Evolutionary conservation across 2,113 vertebrate species (phyloP).

Genomic region (Uria aalge): DNA sequence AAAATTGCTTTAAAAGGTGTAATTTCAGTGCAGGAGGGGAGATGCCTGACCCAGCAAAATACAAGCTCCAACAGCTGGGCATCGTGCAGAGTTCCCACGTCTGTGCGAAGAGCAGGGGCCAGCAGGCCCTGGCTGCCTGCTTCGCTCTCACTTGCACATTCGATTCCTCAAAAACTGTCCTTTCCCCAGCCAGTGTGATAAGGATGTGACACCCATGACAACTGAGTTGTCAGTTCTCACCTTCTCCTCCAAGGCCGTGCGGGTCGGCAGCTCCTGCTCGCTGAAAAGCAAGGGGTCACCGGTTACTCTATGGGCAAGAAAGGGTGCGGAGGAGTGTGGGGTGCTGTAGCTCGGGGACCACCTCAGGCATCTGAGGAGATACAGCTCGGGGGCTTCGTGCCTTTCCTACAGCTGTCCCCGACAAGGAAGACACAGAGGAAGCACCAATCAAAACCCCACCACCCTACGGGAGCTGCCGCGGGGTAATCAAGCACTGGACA

Average conservation of each 20-base stretch:
- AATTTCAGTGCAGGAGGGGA: not conserved
- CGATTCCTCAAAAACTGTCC: not conserved
- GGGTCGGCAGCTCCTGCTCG: slow-evolving; percentile 84
- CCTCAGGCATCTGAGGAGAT: not conserved
- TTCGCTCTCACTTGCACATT: not conserved
- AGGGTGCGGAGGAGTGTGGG: not conserved
- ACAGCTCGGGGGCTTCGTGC: accelerated
- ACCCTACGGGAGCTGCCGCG: not conserved
- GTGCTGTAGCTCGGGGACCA: not conserved
- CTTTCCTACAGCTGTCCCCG: not conserved
- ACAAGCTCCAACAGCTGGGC: not conserved
- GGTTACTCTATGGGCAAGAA: not conserved
- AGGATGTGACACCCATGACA: not conserved
- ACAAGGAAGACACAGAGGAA: not conserved
- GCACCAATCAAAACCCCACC: not conserved
- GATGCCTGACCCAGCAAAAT: not conserved
- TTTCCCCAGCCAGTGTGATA: not conserved
- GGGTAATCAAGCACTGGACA: not conserved
- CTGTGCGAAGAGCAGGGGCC: not conserved
- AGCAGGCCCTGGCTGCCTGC: not conserved
- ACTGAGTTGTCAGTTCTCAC: slow-evolving; percentile 62
- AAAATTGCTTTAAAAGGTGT: not conserved
- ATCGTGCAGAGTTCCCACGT: accelerated
- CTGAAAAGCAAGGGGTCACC: slow-evolving; percentile 68
- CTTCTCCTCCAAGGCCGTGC: slow-evolving; percentile 85